These are phyloP conservation scores for Oreochromis grahami DNA, from an alignment of 2,797 vertebrate species.

Conservation along the genomic window DNA sequence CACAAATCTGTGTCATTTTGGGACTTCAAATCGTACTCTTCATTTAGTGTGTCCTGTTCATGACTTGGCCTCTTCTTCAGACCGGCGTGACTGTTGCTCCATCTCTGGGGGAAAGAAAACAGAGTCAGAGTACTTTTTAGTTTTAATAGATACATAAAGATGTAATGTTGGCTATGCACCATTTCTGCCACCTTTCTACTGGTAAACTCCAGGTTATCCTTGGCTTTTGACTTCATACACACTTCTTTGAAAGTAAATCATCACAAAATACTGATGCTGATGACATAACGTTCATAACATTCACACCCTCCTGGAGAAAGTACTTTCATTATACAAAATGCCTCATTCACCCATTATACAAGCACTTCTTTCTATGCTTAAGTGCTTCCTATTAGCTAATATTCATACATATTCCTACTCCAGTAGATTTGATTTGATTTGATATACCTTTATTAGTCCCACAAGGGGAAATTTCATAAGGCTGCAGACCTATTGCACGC, in stretches of 20 bases:
- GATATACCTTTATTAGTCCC: too few relatives aligned
- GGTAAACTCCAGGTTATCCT: not conserved
- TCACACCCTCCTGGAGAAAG: not conserved
- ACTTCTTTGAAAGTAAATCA: not conserved
- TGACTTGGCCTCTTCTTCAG: slow-evolving; percentile 21
- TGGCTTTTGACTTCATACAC: not conserved
- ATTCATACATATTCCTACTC: not conserved
- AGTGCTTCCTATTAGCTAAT: not conserved
- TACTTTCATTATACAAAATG: not conserved
- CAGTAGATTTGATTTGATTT: not conserved
- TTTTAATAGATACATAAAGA: not conserved
- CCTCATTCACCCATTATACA: not conserved
- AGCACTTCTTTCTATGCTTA: not conserved
- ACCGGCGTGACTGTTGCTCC: not conserved
- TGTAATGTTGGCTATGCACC: not conserved
- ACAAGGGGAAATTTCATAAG: too few relatives aligned
- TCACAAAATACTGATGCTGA: not conserved
- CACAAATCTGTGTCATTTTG: slow-evolving; percentile 27
- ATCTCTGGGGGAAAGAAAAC: slow-evolving; percentile 12
- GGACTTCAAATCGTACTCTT: slow-evolving; percentile 1
- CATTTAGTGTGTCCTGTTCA: slow-evolving; percentile 10
- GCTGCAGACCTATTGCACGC: too few relatives aligned
- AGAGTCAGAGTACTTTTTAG: not conserved
- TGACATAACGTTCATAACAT: not conserved
- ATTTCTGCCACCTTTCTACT: not conserved